phyloP scores from a whole-genome alignment of 1,140 invertebrate species.

The Bombus polaris region DNA sequence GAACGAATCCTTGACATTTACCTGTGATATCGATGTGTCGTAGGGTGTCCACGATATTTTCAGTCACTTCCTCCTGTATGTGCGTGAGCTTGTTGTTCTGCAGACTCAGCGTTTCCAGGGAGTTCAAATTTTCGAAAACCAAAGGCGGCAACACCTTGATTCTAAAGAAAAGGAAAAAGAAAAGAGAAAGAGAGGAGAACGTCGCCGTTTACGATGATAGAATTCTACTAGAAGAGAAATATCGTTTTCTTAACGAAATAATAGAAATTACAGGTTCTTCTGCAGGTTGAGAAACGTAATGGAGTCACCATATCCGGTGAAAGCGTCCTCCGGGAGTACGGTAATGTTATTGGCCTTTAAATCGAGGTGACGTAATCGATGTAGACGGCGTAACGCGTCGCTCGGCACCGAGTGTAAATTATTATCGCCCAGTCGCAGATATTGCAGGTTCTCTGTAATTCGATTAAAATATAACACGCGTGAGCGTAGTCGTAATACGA shows the following conservation, averaged over 20 bases:
- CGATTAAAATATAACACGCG: slow-evolving; percentile 2
- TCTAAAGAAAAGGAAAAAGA: slow-evolving; percentile 82
- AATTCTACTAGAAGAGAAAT: not conserved
- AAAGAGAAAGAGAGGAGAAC: not conserved
- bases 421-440: slow-evolving; percentile 93
- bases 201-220: not conserved
- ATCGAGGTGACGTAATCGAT: slow-evolving; percentile 93
- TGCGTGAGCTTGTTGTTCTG: slow-evolving; percentile 93
- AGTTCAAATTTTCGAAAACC: slow-evolving; percentile 93
- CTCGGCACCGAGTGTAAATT: slow-evolving; percentile 92
- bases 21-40: slow-evolving; percentile 93
- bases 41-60: slow-evolving; percentile 92
- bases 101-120: slow-evolving; percentile 92
- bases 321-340: slow-evolving; percentile 91
- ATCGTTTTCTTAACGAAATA: not conserved
- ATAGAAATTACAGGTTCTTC: slow-evolving; percentile 91
- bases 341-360: slow-evolving; percentile 94
- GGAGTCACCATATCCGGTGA: slow-evolving; percentile 94
- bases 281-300: slow-evolving; percentile 95
- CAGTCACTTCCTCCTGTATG: slow-evolving; percentile 93
- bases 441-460: slow-evolving; percentile 92
- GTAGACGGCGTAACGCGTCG: slow-evolving; percentile 90
- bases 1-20: slow-evolving; percentile 74
- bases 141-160: slow-evolving; percentile 90
- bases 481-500: too few relatives aligned